Evolutionary conservation across 2,113 vertebrate species (phyloP).

Genomic region (Camelus bactrianus): DNA sequence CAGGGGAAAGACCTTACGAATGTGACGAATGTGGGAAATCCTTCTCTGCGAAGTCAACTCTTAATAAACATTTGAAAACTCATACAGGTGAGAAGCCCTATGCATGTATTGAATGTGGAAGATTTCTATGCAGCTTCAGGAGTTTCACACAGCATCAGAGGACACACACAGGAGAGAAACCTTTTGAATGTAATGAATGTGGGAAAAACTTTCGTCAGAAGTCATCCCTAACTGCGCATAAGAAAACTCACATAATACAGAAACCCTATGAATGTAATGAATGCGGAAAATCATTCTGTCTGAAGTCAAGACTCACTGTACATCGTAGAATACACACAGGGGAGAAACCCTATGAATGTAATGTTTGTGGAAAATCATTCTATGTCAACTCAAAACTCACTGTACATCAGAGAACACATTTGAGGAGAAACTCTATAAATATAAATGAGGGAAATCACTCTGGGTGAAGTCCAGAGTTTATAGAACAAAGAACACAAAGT

Average conservation of each 20-base stretch:
- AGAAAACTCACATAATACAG: conserved; percentile 52
- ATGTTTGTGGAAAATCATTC: conserved; percentile 71
- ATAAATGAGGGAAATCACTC: background rate
- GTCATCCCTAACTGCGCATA: conserved; percentile 61
- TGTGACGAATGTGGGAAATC: conserved; percentile 39
- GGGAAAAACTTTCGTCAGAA: conserved; percentile 74
- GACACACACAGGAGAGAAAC: conserved; percentile 87
- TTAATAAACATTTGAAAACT: conserved; percentile 64
- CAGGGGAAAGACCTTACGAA: too few species aligned
- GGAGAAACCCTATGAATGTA: conserved; percentile 87
- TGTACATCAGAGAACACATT: conserved; percentile 70
- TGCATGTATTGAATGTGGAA: conserved; percentile 58
- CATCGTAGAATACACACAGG: conserved; percentile 42
- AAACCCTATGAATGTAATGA: conserved; percentile 54
- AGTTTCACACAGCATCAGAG: conserved; percentile 66
- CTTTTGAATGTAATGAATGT: conserved; percentile 85
- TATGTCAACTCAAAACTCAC: conserved; percentile 69
- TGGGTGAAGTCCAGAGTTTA: background rate
- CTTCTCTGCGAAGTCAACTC: conserved; percentile 56
- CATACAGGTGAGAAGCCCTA: conserved; percentile 71
- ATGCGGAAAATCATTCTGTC: conserved; percentile 56
- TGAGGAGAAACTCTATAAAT: conserved; percentile 22
- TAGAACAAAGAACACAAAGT: background rate
- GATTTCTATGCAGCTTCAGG: conserved; percentile 19
- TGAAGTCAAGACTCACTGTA: conserved; percentile 40